Conservation (phyloP, 2,113 vertebrate genomes). For the Chrysochloris asiatica region DNA sequence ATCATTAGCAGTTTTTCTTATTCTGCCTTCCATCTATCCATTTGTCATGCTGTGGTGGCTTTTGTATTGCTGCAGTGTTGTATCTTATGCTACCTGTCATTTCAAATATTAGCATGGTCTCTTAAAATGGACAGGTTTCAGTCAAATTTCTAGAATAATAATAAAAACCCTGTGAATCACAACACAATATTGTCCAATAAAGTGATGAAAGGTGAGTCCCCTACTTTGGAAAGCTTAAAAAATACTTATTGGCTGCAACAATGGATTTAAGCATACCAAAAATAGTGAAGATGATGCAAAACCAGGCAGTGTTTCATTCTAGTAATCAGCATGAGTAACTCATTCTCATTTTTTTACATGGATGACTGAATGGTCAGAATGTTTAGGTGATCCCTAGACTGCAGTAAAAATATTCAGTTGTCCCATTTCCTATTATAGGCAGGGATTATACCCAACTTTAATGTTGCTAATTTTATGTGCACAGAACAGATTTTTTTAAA, state of each 20-base stretch:
- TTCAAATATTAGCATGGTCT: neutral
- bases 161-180: neutral
- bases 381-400: neutral
- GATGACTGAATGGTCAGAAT: neutral
- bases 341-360: neutral
- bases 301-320: neutral
- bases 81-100: neutral
- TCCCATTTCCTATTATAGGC: neutral
- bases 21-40: neutral
- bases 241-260: neutral
- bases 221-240: neutral
- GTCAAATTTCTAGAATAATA: neutral
- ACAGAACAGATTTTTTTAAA: no score
- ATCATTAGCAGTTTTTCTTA: conserved; percentile 2
- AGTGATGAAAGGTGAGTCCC: neutral
- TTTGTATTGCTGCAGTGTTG: neutral
- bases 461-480: neutral
- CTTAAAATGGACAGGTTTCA: neutral
- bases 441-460: conserved; percentile 7
- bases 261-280: neutral
- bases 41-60: neutral
- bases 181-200: neutral
- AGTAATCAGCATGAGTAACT: neutral
- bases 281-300: neutral
- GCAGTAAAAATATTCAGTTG: neutral